Evolutionary conservation across 1,140 invertebrate species (phyloP), one percentile per base, ranked within the genome.

Genomic region (Papilio glaucus): DNA sequence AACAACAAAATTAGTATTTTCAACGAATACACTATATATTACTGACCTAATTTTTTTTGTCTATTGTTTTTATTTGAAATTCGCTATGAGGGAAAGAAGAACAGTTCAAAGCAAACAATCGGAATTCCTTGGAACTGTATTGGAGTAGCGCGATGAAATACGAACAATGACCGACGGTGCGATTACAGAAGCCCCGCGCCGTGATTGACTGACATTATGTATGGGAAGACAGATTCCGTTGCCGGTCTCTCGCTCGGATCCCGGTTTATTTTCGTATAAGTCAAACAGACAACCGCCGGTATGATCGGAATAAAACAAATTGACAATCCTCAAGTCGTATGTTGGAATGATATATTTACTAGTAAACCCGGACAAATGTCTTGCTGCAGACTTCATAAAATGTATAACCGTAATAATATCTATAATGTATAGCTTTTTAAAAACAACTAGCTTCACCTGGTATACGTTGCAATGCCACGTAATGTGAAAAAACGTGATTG

Each of bases 291-390:
- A 69, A 70, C 45, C 65, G 45, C 72, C 62, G 74, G 42, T 71
- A 67, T 72, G 77, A 80, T 80, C 74, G 72, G 76, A 80, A 80
- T 74, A 80, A 73, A 68, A 72, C 77, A 69, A 73, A 78, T 72
- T 68, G 76, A 74, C 74, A 80, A 78, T 80, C 74, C 72, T 71
- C 70, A 72, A 33, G 60, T 33, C 26, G 21, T 6, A 29, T 33
- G 57, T 10, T n/a, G n/a, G n/a, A n/a, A n/a, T 18, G 45, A 49
- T 24, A 49, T 49, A 49, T 21, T 49, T 49, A 49, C 45, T 10
- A 49, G 45, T 21, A n/a, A n/a, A n/a, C n/a, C 4, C 1, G 21
- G 4, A 49, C 45, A 13, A 49, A 45, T 45, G 45, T 49, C 15
- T 49, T 49, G 18, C 21, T 1, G 45, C 18, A 21, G 21, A 49